Percentiles rank a stretch among this genome's conserved stretches.
Evolutionary conservation across 2,888 invertebrate genomes (phyloP).

Genomic region (Osmoderma eremita): DNA sequence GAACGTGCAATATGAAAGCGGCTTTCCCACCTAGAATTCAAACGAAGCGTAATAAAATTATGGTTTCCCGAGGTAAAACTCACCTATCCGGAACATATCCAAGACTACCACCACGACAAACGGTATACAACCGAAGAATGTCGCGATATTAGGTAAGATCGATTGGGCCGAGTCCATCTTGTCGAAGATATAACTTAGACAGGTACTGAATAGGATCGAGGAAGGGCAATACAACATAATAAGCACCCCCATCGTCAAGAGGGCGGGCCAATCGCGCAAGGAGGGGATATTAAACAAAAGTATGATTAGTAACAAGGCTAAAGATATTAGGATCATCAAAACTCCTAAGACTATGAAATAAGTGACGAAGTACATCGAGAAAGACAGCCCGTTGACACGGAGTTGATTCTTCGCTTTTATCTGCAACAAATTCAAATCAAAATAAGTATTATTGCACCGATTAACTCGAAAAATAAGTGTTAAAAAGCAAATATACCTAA

Average conservation of each 20-base stretch:
- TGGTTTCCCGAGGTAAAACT: constrained; percentile 59
- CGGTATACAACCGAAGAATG: constrained; percentile 79
- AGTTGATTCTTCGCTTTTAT: constrained; percentile 85
- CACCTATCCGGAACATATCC: constrained; percentile 78
- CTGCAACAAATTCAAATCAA: constrained; percentile 64
- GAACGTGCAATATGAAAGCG: constrained; percentile 75
- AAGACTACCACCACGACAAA: constrained; percentile 77
- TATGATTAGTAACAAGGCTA: constrained; percentile 72
- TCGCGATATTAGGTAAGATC: constrained; percentile 80
- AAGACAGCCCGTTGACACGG: constrained; percentile 81
- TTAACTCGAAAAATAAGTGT: no score
- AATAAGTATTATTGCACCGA: no score
- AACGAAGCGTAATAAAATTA: no score
- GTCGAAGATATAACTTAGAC: constrained; percentile 82
- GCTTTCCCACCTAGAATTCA: constrained; percentile 69
- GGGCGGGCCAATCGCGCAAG: constrained; percentile 74
- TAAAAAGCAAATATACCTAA: no score
- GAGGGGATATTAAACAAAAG: constrained; percentile 77
- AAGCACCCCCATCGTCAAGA: constrained; percentile 73
- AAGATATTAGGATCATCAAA: constrained; percentile 75
- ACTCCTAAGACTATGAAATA: constrained; percentile 78
- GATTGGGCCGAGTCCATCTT: constrained; percentile 85
- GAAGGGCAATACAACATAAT: constrained; percentile 79
- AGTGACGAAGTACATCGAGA: constrained; percentile 78
- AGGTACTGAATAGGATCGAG: constrained; percentile 79